phyloP scores from a whole-genome alignment of 1,140 invertebrate species.

The Brachionus manjavacas region DNA sequence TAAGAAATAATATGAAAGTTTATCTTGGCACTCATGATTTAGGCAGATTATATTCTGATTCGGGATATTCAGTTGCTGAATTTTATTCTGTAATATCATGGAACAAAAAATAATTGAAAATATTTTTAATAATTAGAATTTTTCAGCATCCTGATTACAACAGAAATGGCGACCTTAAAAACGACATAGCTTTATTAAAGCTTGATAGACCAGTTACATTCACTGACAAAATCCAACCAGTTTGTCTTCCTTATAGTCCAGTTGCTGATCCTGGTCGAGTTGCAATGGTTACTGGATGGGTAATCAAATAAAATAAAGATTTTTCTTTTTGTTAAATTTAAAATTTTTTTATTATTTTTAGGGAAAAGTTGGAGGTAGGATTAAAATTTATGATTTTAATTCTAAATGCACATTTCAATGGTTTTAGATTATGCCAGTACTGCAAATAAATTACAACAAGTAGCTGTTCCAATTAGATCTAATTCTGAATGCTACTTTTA shows the following conservation, averaged over 20 bases:
- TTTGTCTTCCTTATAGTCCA: slow-evolving; percentile 62
- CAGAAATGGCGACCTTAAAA: slow-evolving; percentile 48
- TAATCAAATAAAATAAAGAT: background rate
- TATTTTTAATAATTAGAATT: background rate
- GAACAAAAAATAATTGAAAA: background rate
- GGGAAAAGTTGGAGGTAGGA: background rate
- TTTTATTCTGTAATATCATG: background rate
- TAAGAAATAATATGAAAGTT: background rate
- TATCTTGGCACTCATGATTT: slow-evolving; percentile 22
- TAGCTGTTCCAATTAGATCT: slow-evolving; percentile 18
- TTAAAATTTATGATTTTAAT: too few relatives aligned
- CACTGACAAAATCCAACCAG: slow-evolving; percentile 61
- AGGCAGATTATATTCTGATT: background rate
- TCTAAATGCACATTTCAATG: too few relatives aligned
- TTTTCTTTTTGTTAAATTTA: too few relatives aligned
- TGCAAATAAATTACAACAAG: background rate
- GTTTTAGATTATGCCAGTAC: background rate
- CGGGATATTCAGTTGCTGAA: background rate
- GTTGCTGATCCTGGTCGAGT: slow-evolving; percentile 29
- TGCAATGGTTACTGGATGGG: slow-evolving; percentile 38
- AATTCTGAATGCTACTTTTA: background rate
- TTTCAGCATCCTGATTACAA: slow-evolving; percentile 45
- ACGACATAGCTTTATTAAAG: slow-evolving; percentile 66
- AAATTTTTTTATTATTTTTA: background rate
- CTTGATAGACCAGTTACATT: slow-evolving; percentile 59